Evolutionary conservation across 1,140 invertebrate genomes (phyloP).

Genomic region (Drosophila persimilis): DNA sequence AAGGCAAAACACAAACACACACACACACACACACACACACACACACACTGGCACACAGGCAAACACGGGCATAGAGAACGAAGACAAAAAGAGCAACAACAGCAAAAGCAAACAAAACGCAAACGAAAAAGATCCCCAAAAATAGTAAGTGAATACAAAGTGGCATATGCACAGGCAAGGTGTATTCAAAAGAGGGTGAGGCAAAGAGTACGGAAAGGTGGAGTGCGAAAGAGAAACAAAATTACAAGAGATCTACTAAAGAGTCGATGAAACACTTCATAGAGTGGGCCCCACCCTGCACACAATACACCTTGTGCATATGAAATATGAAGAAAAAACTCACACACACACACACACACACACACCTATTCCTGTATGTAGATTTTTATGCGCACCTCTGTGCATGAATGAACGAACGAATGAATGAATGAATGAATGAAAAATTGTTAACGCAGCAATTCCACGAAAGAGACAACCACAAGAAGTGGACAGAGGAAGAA

Average conservation of each 20-base stretch:
- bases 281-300: too few species aligned
- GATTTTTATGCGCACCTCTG: slow-evolving; percentile 23
- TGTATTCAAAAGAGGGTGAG: too few species aligned
- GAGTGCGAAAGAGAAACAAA: too few species aligned
- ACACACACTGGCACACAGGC: neutral
- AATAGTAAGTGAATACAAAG: slow-evolving; percentile 66
- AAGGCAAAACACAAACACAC: slow-evolving; percentile 26
- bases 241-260: neutral
- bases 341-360: slow-evolving; percentile 7
- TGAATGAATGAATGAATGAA: slow-evolving; percentile 73
- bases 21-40: neutral
- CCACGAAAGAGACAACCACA: slow-evolving; percentile 54
- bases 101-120: slow-evolving; percentile 47
- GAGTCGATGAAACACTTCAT: too few species aligned
- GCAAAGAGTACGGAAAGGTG: too few species aligned
- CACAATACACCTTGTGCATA: slow-evolving; percentile 39
- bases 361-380: slow-evolving; percentile 9
- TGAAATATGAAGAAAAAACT: slow-evolving; percentile 53
- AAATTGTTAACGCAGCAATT: slow-evolving; percentile 79
- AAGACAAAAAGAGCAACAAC: slow-evolving; percentile 33
- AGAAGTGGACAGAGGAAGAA: slow-evolving; percentile 14
- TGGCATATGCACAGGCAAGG: slow-evolving; percentile 20
- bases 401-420: slow-evolving; percentile 59
- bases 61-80: slow-evolving; percentile 20
- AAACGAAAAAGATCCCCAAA: slow-evolving; percentile 37